These are phyloP conservation scores for Plemyria rubiginata DNA, from an alignment of 2,888 invertebrate species.

Conservation along the genomic window DNA sequence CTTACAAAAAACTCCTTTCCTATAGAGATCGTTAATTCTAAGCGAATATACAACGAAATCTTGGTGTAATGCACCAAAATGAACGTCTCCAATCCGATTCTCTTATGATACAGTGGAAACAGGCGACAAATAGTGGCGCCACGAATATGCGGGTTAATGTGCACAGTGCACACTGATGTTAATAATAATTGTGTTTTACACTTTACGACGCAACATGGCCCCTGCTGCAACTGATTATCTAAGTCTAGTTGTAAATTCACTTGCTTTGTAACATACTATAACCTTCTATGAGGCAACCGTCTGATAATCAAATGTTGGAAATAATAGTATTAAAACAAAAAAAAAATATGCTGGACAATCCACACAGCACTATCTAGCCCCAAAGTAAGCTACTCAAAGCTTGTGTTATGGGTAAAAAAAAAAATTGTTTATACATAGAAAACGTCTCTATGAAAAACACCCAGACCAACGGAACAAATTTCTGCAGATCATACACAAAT, in stretches of 20 bases:
- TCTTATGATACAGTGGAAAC: slow-evolving; percentile 52
- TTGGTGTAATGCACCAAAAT: background rate
- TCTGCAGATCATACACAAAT: too few relatives aligned
- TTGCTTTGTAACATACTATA: slow-evolving; percentile 7
- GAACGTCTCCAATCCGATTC: background rate
- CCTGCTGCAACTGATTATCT: slow-evolving; percentile 46
- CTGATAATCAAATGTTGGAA: background rate
- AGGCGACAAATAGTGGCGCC: slow-evolving; percentile 65
- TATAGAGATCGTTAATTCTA: background rate
- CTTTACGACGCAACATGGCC: slow-evolving; percentile 41
- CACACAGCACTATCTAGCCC: too few relatives aligned
- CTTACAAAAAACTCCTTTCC: background rate
- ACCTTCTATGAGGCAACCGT: background rate
- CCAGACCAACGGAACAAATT: too few relatives aligned
- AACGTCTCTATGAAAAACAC: too few relatives aligned
- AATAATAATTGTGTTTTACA: slow-evolving; percentile 41
- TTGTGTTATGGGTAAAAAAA: too few relatives aligned
- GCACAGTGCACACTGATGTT: slow-evolving; percentile 48
- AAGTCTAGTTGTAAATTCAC: slow-evolving; percentile 20
- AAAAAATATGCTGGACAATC: too few relatives aligned
- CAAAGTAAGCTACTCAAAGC: too few relatives aligned
- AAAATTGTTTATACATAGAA: too few relatives aligned
- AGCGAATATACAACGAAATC: background rate
- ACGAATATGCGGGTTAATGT: slow-evolving; percentile 73
- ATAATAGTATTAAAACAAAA: background rate